Evolutionary conservation across 2,888 invertebrate species (phyloP), one percentile per base, ranked within the genome.

Genomic region (Mechanitis mazaeus): DNA sequence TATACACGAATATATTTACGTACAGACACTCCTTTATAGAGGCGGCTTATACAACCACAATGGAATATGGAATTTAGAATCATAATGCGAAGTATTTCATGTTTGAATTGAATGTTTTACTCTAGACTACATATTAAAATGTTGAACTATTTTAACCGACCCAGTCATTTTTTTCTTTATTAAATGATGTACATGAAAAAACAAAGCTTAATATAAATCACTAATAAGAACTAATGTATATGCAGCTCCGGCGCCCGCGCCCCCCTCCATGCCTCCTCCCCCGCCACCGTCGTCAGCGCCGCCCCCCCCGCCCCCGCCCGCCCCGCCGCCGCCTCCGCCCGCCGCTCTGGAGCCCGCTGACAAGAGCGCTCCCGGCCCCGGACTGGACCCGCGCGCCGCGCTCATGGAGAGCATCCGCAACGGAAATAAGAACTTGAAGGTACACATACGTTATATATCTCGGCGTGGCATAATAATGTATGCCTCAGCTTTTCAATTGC

Each of bases 351-450:
- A 42, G 42, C 35, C 82, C 85, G n/a, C 78, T 82, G 76, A 66
- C 81, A 77, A 54, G 79, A 78, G 60, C 83, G 80, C 66, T 81
- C 80, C 61, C 81, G 79, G 56, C 78, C 45, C 68, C 78, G 57
- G 73, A 35, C 81, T 42, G 6, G 95, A 95, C 81, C 77, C 92
- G 3, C 91, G 93, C 61, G 91, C 93, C 59, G 94, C 93, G 56
- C 92, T 98, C 55, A 93, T 98, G 94, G 95, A 96, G 72, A 95
- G 96, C 76, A 98, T 98, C 74, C 92, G 96, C 70, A 92, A 90
- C 73, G 96, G 96, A 56, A 93, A 93, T 68, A 93, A 93, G 59
- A 88, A 91, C 12, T 90, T 97, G 56, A 95, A 93, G 92, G 96
- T 95, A 74, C 66, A 67, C 69, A 9, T n/a, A 20, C 31, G 11